phyloP scores from a whole-genome alignment of 2,888 invertebrate genomes.

The Euphydryas editha region DNA sequence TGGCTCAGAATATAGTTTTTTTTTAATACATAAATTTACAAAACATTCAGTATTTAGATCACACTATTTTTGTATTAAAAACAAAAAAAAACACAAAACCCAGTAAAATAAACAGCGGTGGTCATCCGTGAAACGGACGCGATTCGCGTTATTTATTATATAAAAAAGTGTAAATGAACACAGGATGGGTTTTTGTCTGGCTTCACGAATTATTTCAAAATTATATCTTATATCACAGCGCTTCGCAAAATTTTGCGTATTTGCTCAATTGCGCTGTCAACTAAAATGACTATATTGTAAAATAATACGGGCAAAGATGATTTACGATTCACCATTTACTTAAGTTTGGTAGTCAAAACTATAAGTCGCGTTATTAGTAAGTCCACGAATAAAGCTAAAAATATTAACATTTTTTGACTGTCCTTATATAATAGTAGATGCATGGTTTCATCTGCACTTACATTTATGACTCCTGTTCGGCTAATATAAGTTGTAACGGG shows the following conservation, averaged over 20 bases:
- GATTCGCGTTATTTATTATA: constrained; percentile 34
- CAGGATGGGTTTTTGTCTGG: neutral
- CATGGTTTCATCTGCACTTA: no score
- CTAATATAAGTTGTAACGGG: no score
- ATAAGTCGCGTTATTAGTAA: no score
- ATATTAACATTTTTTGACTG: no score
- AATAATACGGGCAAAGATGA: no score
- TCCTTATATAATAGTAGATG: no score
- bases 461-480: no score
- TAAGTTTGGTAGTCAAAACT: no score
- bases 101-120: constrained; percentile 36
- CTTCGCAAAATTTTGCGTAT: neutral
- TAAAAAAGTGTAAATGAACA: constrained; percentile 12
- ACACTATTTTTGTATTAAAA: neutral
- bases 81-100: neutral
- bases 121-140: constrained; percentile 36
- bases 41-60: neutral
- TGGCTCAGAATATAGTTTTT: no score
- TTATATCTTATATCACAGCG: constrained; percentile 1
- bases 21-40: neutral
- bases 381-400: no score
- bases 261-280: neutral
- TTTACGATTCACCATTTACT: no score
- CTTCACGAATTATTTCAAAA: neutral
- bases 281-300: no score